A percentile compares a stretch with the other conserved stretches of the same genome.
Evolutionary conservation across 2,797 vertebrate genomes (phyloP).

Genomic region (Tenualosa ilisha): DNA sequence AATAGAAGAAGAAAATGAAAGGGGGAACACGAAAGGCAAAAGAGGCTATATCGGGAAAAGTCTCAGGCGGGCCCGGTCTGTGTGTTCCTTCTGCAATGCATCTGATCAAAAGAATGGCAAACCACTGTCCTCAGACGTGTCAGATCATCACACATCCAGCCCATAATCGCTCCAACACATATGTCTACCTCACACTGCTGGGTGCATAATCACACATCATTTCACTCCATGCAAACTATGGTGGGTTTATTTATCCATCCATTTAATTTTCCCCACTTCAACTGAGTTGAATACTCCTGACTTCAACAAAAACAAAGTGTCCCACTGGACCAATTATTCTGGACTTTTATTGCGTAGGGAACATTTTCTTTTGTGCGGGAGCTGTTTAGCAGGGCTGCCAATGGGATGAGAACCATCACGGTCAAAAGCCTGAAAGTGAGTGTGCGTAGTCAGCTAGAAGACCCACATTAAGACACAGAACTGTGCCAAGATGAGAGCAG

Average conservation of each 20-base stretch:
- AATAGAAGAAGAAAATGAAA: not conserved
- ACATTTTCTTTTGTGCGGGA: conserved; percentile 3
- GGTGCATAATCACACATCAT: not conserved
- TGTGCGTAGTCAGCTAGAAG: not conserved
- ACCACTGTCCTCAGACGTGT: conserved; percentile 6
- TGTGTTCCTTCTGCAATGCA: not conserved
- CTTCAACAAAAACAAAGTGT: conserved; percentile 38
- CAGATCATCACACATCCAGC: conserved; percentile 5
- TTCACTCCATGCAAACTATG: not conserved
- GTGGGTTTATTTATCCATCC: not conserved
- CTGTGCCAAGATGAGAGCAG: not conserved
- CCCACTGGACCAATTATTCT: conserved; percentile 45
- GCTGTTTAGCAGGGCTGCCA: conserved; percentile 23
- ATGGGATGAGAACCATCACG: conserved; percentile 15
- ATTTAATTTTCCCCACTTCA: conserved; percentile 20
- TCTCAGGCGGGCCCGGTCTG: not conserved
- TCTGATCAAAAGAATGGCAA: not conserved
- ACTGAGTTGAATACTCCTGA: conserved; percentile 33
- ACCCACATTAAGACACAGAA: not conserved
- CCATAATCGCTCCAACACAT: not conserved
- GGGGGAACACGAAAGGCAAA: conserved; percentile 19
- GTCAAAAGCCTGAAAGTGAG: not conserved
- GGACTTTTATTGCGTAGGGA: conserved; percentile 26
- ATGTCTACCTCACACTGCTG: not conserved
- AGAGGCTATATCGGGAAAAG: not conserved